These are phyloP conservation scores for Myripristis jacobus DNA, from an alignment of 2,797 vertebrate species.

Conservation along the genomic window DNA sequence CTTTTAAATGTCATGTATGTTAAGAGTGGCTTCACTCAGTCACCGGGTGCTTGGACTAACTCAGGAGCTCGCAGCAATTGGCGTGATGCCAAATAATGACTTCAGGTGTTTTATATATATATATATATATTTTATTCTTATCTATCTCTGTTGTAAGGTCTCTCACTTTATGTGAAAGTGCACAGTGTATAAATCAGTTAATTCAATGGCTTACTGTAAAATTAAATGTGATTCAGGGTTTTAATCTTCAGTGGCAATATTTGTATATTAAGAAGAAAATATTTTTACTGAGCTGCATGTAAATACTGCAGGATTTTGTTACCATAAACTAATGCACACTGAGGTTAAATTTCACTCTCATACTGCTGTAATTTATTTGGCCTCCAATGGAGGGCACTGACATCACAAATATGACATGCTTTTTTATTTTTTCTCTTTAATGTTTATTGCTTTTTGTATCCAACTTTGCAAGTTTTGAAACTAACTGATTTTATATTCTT, in stretches of 20 bases:
- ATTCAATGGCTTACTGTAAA: conserved; percentile 52
- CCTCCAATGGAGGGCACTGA: conserved; percentile 66
- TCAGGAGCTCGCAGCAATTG: conserved; percentile 74
- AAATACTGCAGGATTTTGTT: conserved; percentile 55
- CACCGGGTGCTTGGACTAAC: conserved; percentile 57
- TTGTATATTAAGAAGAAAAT: conserved; percentile 63
- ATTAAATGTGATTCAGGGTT: conserved; percentile 60
- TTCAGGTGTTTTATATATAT: conserved; percentile 21
- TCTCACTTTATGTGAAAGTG: not conserved
- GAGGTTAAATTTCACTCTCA: conserved; percentile 28
- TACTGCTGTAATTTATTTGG: conserved; percentile 72
- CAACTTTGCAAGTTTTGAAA: conserved; percentile 20
- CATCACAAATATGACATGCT: conserved; percentile 42
- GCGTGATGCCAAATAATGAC: conserved; percentile 52
- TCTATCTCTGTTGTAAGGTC: conserved; percentile 19
- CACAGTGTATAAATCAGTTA: conserved; percentile 24
- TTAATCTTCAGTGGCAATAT: conserved; percentile 56
- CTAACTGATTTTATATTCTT: not conserved
- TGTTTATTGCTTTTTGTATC: conserved; percentile 37
- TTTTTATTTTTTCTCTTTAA: conserved; percentile 44
- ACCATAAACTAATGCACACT: conserved; percentile 27
- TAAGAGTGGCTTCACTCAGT: conserved; percentile 39
- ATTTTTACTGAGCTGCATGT: conserved; percentile 69
- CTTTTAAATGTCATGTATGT: conserved; percentile 34
- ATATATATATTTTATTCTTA: conserved; percentile 14